phyloP scores from a whole-genome alignment of 1,140 invertebrate genomes.

The Dendroctonus valens region DNA sequence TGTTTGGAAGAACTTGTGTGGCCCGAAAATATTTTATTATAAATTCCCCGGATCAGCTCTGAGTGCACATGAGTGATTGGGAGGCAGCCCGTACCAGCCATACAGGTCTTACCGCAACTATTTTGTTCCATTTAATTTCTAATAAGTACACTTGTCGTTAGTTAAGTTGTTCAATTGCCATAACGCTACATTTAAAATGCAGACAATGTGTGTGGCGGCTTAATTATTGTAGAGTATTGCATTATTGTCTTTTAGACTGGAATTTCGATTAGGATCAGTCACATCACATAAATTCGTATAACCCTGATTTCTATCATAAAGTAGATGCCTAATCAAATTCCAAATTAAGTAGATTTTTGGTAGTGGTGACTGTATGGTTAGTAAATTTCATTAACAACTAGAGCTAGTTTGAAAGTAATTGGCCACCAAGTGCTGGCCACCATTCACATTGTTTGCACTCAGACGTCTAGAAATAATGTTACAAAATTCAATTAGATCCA shows the following conservation, averaged over 20 bases:
- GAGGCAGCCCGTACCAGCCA: slow-evolving; percentile 49
- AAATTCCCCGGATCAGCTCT: slow-evolving; percentile 42
- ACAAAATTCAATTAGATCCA: no score
- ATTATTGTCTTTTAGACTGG: no score
- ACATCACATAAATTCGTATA: no score
- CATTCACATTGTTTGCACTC: slow-evolving; percentile 88
- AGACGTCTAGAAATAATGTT: slow-evolving; percentile 33
- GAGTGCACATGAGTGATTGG: slow-evolving; percentile 51
- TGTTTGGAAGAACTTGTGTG: slow-evolving; percentile 35
- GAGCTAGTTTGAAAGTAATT: not conserved
- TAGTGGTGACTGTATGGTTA: slow-evolving; percentile 46
- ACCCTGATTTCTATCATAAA: no score
- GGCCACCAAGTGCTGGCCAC: slow-evolving; percentile 66
- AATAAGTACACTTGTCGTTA: slow-evolving; percentile 28
- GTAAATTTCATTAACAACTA: slow-evolving; percentile 13
- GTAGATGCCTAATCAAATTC: no score
- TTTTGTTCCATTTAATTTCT: slow-evolving; percentile 22
- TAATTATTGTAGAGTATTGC: slow-evolving; percentile 23
- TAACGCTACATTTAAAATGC: slow-evolving; percentile 47
- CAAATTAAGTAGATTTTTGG: slow-evolving; percentile 22
- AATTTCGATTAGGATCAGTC: no score
- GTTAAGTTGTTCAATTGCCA: slow-evolving; percentile 28
- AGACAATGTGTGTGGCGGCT: slow-evolving; percentile 54
- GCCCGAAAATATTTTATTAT: slow-evolving; percentile 15
- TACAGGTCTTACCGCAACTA: slow-evolving; percentile 48